Conservation (phyloP, 2,797 vertebrate species). For the Hydrolagus colliei region DNA sequence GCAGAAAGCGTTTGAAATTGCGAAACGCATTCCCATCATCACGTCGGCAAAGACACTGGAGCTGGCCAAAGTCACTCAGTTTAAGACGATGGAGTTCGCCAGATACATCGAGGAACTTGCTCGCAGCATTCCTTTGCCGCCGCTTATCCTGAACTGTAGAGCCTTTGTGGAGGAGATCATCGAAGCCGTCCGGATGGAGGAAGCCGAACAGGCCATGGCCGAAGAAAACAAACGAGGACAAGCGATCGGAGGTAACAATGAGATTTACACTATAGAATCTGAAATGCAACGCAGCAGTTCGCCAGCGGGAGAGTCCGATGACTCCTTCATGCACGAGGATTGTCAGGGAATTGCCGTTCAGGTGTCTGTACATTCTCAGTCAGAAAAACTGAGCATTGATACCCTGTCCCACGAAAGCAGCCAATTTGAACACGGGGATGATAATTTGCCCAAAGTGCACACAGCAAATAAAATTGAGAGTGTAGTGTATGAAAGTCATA, state of each 20-base stretch:
- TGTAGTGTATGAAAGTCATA: constrained; percentile 32
- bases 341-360: constrained; percentile 65
- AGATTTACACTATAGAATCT: constrained; percentile 47
- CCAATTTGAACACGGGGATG: constrained; percentile 49
- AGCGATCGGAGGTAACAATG: constrained; percentile 46
- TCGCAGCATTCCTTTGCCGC: constrained; percentile 80
- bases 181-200: constrained; percentile 51
- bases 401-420: constrained; percentile 57
- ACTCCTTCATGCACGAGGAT: constrained; percentile 54
- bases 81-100: constrained; percentile 87
- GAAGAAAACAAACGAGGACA: constrained; percentile 47
- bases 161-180: constrained; percentile 64
- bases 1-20: constrained; percentile 88
- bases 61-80: constrained; percentile 89
- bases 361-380: constrained; percentile 63
- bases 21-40: constrained; percentile 87
- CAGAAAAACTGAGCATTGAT: constrained; percentile 54
- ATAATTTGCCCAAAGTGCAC: constrained; percentile 41
- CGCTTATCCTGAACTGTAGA: constrained; percentile 79
- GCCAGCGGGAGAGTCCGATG: constrained; percentile 51
- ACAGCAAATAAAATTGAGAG: constrained; percentile 8
- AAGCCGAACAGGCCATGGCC: constrained; percentile 44
- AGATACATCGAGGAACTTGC: constrained; percentile 90
- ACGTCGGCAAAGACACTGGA: constrained; percentile 84
- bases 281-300: constrained; percentile 55